phyloP scores from a whole-genome alignment of 2,113 vertebrate species.

The Glareola pratincola region DNA sequence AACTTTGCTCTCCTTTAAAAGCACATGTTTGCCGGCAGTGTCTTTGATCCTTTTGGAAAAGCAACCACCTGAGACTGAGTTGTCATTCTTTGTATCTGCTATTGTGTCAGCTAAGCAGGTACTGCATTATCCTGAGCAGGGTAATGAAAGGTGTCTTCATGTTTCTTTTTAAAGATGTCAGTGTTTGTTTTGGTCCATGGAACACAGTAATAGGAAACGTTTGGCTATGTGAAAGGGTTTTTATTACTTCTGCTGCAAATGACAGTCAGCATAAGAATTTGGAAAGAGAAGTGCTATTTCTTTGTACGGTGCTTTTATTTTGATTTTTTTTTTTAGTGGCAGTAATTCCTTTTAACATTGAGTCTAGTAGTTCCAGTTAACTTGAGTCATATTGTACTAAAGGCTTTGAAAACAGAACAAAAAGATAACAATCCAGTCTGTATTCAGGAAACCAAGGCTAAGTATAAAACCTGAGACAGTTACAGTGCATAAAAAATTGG shows the following conservation, averaged over 20 bases:
- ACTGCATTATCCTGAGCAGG: too few relatives aligned
- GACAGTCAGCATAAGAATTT: neutral
- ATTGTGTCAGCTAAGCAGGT: neutral
- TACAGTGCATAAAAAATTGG: neutral
- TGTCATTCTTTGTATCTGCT: neutral
- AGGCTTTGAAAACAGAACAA: neutral
- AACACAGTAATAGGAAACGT: neutral
- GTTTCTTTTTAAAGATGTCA: neutral
- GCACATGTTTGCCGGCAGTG: neutral
- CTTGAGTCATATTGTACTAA: neutral
- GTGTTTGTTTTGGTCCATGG: neutral
- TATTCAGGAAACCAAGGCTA: neutral
- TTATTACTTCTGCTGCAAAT: neutral
- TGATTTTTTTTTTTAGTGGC: neutral
- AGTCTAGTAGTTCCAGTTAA: neutral
- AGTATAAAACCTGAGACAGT: neutral
- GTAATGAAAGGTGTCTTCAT: neutral
- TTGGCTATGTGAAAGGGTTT: neutral
- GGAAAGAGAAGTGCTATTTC: neutral
- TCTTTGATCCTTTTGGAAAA: conserved; percentile 3
- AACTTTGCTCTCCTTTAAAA: neutral
- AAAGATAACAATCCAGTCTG: neutral
- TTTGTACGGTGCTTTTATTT: neutral
- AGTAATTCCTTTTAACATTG: neutral
- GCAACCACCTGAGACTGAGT: neutral